Percentiles rank a stretch among this genome's conserved stretches.
These are phyloP conservation scores for Lates japonicus DNA, from an alignment of 2,797 vertebrate species.

Conservation along the genomic window DNA sequence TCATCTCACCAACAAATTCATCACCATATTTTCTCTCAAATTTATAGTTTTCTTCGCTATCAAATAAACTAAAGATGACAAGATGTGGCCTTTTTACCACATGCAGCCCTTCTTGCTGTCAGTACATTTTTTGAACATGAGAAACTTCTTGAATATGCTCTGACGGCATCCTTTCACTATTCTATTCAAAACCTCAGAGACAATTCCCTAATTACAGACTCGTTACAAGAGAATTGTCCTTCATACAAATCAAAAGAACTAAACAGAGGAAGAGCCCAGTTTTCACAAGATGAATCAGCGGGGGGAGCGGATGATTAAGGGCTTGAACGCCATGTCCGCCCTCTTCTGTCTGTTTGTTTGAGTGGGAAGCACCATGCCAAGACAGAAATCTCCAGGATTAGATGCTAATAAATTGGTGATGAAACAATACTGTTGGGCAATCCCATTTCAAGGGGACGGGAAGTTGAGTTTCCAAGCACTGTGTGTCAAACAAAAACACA, in stretches of 20 bases:
- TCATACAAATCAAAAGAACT: slow-evolving; percentile 46
- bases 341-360: slow-evolving; percentile 68
- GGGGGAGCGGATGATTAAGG: slow-evolving; percentile 64
- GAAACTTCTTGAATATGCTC: slow-evolving; percentile 26
- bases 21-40: background rate
- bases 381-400: slow-evolving; percentile 76
- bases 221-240: slow-evolving; percentile 45
- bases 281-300: slow-evolving; percentile 45
- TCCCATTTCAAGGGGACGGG: slow-evolving; percentile 65
- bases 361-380: slow-evolving; percentile 49
- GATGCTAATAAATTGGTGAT: slow-evolving; percentile 77
- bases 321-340: slow-evolving; percentile 37
- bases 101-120: slow-evolving; percentile 18
- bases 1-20: slow-evolving; percentile 5
- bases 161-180: slow-evolving; percentile 58
- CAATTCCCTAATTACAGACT: slow-evolving; percentile 64
- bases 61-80: slow-evolving; percentile 21
- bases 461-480: slow-evolving; percentile 76
- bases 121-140: slow-evolving; percentile 18
- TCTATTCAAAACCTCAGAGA: slow-evolving; percentile 66
- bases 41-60: background rate
- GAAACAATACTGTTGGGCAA: slow-evolving; percentile 76
- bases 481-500: slow-evolving; percentile 71
- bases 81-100: slow-evolving; percentile 31
- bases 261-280: slow-evolving; percentile 30